Percentiles rank a stretch among this genome's conserved stretches.
These are phyloP conservation scores for Spea bombifrons DNA, from an alignment of 2,113 vertebrate genomes.

Conservation along the genomic window DNA sequence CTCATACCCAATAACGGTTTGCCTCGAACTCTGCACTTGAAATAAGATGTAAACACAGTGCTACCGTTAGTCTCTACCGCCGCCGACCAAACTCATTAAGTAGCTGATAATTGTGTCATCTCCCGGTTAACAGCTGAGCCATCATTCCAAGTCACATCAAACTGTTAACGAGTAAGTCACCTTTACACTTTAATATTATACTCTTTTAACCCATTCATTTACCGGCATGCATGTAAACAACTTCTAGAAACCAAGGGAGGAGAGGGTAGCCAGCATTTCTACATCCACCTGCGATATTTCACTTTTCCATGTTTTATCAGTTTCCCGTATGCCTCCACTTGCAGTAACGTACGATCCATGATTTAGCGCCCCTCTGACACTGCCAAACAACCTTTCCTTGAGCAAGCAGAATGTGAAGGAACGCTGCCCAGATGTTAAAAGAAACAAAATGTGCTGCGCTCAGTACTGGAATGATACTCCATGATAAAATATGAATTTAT, in stretches of 20 bases:
- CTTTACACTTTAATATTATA: background rate
- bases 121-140: background rate
- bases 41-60: too few relatives aligned
- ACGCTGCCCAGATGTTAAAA: background rate
- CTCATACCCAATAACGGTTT: too few relatives aligned
- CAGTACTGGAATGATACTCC: background rate
- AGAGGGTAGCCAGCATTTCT: background rate
- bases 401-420: background rate
- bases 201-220: background rate
- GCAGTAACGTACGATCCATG: background rate
- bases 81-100: background rate
- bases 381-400: background rate
- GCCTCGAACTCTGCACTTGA: too few relatives aligned
- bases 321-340: background rate
- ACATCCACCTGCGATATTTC: background rate
- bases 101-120: background rate
- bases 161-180: background rate
- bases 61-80: background rate
- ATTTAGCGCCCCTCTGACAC: background rate
- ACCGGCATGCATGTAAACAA: background rate
- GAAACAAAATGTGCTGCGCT: background rate
- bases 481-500: constrained; percentile 45
- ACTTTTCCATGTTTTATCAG: background rate
- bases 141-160: background rate
- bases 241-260: background rate